Conservation (phyloP, 2,888 invertebrate genomes). For the Drepana falcataria region DNA sequence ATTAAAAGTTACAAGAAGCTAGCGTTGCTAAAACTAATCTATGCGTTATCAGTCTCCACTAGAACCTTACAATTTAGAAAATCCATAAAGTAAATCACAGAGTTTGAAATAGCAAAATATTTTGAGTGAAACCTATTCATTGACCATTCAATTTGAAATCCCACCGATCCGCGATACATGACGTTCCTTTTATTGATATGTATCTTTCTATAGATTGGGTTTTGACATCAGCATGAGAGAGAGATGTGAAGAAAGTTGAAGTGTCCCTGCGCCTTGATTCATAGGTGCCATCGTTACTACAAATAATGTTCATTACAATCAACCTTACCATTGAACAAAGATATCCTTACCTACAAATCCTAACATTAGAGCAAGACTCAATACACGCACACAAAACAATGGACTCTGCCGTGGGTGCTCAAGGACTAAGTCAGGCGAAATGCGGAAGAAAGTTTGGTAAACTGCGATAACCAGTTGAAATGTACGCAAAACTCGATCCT, state of each 20-base stretch:
- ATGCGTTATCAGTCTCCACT: slow-evolving; percentile 79
- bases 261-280: slow-evolving; percentile 72
- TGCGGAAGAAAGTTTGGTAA: slow-evolving; percentile 28
- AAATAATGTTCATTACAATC: slow-evolving; percentile 50
- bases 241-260: slow-evolving; percentile 47
- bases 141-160: slow-evolving; percentile 40
- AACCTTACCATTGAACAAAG: slow-evolving; percentile 67
- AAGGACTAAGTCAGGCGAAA: slow-evolving; percentile 34
- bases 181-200: slow-evolving; percentile 70
- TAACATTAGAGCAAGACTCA: slow-evolving; percentile 62
- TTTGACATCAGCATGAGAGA: slow-evolving; percentile 48
- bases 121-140: slow-evolving; percentile 59
- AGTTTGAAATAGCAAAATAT: slow-evolving; percentile 74
- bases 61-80: slow-evolving; percentile 77
- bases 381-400: slow-evolving; percentile 43
- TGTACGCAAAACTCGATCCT: slow-evolving; percentile 33
- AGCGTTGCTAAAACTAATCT: slow-evolving; percentile 79
- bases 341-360: slow-evolving; percentile 66
- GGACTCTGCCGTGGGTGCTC: slow-evolving; percentile 28
- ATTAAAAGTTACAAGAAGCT: slow-evolving; percentile 70
- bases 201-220: slow-evolving; percentile 69
- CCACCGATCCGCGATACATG: slow-evolving; percentile 60
- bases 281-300: slow-evolving; percentile 62
- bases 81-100: slow-evolving; percentile 78
- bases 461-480: slow-evolving; percentile 27